A percentile compares a stretch with the other conserved stretches of the same genome.
Conservation (phyloP, 2,797 vertebrate genomes). For the Sebastes oblongus region DNA sequence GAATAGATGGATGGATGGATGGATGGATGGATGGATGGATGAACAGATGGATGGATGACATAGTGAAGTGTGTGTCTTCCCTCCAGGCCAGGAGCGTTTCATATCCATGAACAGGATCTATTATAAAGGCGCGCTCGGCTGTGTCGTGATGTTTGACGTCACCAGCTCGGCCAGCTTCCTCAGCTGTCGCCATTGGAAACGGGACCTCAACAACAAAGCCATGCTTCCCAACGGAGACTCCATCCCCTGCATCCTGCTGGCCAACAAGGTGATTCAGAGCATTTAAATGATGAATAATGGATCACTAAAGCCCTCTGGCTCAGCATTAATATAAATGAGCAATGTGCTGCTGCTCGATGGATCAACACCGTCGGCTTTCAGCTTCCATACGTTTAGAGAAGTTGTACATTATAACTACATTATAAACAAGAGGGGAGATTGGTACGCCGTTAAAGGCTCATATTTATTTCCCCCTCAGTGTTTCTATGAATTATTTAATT, state of each 20-base stretch:
- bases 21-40: too few species aligned
- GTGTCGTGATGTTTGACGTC: conserved; percentile 88
- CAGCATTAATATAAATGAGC: not conserved
- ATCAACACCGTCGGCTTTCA: not conserved
- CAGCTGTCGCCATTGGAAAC: conserved; percentile 88
- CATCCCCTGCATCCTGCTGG: conserved; percentile 88
- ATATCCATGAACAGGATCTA: conserved; percentile 91
- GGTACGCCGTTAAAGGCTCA: not conserved
- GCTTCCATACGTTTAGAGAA: not conserved
- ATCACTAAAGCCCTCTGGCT: not conserved
- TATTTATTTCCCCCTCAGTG: not conserved
- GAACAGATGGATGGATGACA: not conserved
- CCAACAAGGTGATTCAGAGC: conserved; percentile 84
- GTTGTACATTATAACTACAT: not conserved
- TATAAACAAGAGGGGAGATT: not conserved
- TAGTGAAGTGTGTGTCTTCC: not conserved
- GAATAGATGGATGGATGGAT: too few species aligned
- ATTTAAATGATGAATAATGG: not conserved
- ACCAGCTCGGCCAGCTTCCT: conserved; percentile 83
- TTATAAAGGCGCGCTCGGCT: conserved; percentile 87
- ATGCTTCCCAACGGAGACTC: conserved; percentile 76
- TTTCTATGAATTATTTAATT: not conserved
- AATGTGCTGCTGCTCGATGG: not conserved
- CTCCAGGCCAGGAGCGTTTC: conserved; percentile 88
- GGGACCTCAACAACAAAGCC: conserved; percentile 87